phyloP scores from a whole-genome alignment of 2,113 vertebrate genomes.

The Menura novaehollandiae region DNA sequence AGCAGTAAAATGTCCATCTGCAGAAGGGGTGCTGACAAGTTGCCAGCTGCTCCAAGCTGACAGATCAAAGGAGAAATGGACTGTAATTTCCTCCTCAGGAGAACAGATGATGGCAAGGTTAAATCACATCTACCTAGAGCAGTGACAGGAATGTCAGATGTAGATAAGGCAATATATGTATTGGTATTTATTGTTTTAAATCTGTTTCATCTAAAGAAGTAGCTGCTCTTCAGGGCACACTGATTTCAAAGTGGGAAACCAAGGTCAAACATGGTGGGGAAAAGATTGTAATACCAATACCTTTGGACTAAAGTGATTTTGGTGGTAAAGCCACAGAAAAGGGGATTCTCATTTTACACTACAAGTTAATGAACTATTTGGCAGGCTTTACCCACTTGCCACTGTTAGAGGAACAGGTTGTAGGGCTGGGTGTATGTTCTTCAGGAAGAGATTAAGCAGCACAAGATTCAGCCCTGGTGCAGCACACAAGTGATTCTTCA shows the following conservation, averaged over 20 bases:
- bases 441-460: neutral
- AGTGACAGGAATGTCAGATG: neutral
- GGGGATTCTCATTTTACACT: neutral
- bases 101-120: neutral
- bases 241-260: neutral
- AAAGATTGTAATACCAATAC: neutral
- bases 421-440: neutral
- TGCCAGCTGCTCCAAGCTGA: slow-evolving; percentile 21
- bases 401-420: fast-evolving
- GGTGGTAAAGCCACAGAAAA: neutral
- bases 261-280: neutral
- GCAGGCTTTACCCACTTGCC: neutral
- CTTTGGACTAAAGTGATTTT: neutral
- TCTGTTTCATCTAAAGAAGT: neutral
- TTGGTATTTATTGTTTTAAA: neutral
- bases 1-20: neutral
- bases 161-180: neutral
- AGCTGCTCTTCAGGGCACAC: neutral
- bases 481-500: neutral
- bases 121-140: neutral
- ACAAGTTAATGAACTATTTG: neutral
- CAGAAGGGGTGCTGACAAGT: neutral
- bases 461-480: neutral
- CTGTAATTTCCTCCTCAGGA: slow-evolving; percentile 17
- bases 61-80: slow-evolving; percentile 7